Evolutionary conservation across 2,888 invertebrate species (phyloP).

Genomic region (Drosophila kanekoi): DNA sequence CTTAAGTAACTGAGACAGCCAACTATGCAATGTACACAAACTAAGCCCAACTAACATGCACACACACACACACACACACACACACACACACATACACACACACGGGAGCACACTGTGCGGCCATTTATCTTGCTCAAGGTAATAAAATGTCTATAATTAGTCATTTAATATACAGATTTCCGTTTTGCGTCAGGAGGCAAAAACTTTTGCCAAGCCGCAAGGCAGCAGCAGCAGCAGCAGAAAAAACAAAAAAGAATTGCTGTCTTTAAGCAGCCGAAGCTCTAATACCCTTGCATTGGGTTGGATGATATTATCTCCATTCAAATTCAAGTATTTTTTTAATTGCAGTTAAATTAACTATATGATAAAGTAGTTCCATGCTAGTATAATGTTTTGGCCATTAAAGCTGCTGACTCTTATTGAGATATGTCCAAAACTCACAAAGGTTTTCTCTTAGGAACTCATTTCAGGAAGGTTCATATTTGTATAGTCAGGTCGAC

Average conservation of each 20-base stretch:
- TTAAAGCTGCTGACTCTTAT: too few relatives aligned
- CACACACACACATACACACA: background rate
- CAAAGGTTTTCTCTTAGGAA: too few relatives aligned
- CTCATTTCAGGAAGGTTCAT: too few relatives aligned
- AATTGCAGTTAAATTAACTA: background rate
- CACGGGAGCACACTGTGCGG: constrained; percentile 52
- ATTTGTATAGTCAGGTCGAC: too few relatives aligned
- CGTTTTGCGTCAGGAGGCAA: constrained; percentile 82
- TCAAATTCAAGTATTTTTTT: background rate
- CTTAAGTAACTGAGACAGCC: constrained; percentile 59
- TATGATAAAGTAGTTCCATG: background rate
- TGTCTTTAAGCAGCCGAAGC: background rate
- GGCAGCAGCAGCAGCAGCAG: constrained; percentile 11
- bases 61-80: background rate
- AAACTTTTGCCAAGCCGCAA: constrained; percentile 67
- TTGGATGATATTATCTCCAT: background rate
- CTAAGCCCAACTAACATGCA: constrained; percentile 20
- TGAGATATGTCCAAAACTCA: too few relatives aligned
- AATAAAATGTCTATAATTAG: constrained; percentile 84
- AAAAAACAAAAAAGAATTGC: constrained; percentile 17
- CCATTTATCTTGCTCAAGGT: constrained; percentile 82
- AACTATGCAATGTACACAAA: constrained; percentile 20
- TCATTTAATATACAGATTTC: constrained; percentile 84
- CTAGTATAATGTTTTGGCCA: background rate
- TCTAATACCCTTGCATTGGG: constrained; percentile 1